Evolutionary conservation across 2,888 invertebrate species (phyloP).

Genomic region (Dusona sp.): DNA sequence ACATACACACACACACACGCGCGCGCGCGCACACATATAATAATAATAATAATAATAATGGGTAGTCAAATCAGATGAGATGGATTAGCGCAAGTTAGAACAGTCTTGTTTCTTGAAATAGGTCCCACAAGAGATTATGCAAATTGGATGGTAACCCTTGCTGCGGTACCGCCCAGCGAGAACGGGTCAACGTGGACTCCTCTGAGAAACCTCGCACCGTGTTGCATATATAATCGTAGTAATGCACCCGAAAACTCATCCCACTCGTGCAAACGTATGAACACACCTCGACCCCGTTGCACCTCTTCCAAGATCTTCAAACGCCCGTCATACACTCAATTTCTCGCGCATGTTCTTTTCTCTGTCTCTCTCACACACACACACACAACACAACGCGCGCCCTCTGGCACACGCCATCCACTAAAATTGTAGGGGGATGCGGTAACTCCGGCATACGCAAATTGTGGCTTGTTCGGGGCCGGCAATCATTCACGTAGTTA

Average conservation of each 20-base stretch:
- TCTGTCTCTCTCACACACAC: constrained; percentile 24
- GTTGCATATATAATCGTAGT: constrained; percentile 18
- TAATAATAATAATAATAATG: background rate
- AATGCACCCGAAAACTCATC: background rate
- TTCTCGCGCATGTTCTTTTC: background rate
- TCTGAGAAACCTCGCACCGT: constrained; percentile 45
- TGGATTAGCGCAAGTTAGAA: constrained; percentile 63
- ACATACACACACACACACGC: too few species aligned
- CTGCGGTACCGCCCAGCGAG: constrained; percentile 51
- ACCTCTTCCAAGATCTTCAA: background rate
- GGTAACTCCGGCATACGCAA: constrained; percentile 49
- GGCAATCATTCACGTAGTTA: constrained; percentile 40
- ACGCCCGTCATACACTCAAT: constrained; percentile 16
- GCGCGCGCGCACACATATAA: constrained; percentile 2
- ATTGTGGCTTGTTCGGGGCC: constrained; percentile 46
- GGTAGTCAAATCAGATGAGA: constrained; percentile 45
- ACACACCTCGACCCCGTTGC: constrained; percentile 3
- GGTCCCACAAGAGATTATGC: constrained; percentile 72
- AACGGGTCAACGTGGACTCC: constrained; percentile 59
- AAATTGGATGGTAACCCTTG: constrained; percentile 68
- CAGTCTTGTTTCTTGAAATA: constrained; percentile 72
- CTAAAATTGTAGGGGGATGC: constrained; percentile 40
- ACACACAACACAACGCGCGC: too few species aligned
- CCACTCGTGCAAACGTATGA: background rate
- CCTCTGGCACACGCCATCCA: constrained; percentile 31